Percentiles rank a stretch among this genome's conserved stretches.
These are phyloP conservation scores for Drosophila kohkoa DNA, from an alignment of 1,140 invertebrate species.

Conservation along the genomic window DNA sequence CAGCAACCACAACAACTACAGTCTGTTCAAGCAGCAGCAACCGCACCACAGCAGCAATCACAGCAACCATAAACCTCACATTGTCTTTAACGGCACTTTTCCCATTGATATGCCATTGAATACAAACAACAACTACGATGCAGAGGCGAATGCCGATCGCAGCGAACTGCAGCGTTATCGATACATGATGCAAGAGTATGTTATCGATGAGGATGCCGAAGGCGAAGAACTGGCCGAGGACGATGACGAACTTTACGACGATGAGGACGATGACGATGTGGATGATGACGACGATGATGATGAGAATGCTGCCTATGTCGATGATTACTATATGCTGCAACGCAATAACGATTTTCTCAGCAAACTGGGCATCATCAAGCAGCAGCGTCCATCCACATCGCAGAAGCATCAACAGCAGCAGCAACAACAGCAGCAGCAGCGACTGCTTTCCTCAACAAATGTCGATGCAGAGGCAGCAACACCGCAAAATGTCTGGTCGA, in stretches of 20 bases:
- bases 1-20: constrained; percentile 15
- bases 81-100: constrained; percentile 92
- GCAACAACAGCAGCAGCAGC: constrained; percentile 17
- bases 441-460: neutral
- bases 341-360: constrained; percentile 52
- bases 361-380: constrained; percentile 63
- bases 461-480: constrained; percentile 28
- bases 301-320: constrained; percentile 52
- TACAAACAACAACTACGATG: constrained; percentile 73
- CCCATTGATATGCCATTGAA: constrained; percentile 89
- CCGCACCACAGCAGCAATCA: neutral
- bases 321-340: constrained; percentile 38
- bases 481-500: constrained; percentile 78
- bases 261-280: constrained; percentile 54
- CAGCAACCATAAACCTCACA: constrained; percentile 61
- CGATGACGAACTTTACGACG: constrained; percentile 43
- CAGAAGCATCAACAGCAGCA: constrained; percentile 18
- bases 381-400: neutral
- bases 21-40: constrained; percentile 11
- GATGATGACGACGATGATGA: constrained; percentile 60
- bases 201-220: constrained; percentile 71
- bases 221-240: constrained; percentile 66
- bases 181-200: constrained; percentile 70
- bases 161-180: constrained; percentile 71
- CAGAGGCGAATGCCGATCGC: constrained; percentile 76